Base-by-base conservation (phyloP, 2,797 vertebrate genomes). In the Tragopan temminckii region DNA sequence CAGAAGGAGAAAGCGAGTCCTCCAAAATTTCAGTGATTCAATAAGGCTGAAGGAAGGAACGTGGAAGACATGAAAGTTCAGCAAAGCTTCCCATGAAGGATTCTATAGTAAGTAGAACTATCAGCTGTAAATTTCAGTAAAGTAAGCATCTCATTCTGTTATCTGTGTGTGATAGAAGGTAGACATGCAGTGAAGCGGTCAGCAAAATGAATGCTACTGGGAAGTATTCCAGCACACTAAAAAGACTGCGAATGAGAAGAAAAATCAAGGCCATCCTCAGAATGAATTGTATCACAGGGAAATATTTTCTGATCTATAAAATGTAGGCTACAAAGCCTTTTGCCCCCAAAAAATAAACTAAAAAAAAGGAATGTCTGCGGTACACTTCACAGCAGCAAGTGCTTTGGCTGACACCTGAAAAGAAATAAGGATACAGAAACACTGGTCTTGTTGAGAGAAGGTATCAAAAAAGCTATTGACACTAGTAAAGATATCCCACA, bases 11-110 rank as follows among this genome's bases (percentile, higher is more conserved):
- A 99, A 99, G 29, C 99, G 98, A 0, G 99, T 99, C 86, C 99
- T 98, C 99, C 99, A 99, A 97, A 99, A 99, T 95, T 99, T 99
- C 85, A 99, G 98, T 0, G 99, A 99, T 90, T 99, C 99, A 0
- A 99, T 99, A 43, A 99, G 97, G 94, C 99, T 99, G 74, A 16
- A 31, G 52, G 62, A 53, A 42, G 36, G 4, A 55, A 69, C 0
- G 69, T 0, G 19, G 17, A 24, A 78, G 33, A 64, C 24, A 24
- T 24, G 33, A 17, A 21, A 67, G 80, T 1, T 86, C 70, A 79
- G 59, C 57, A 62, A 3, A 23, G 9, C 4, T 33, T 14, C 9
- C 68, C 9, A 19, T 1, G 15, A 68, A 64, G n/a, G 35, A 52
- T 21, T 75, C 77, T 13, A 38, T n/a, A 33, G 17, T 13, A 46